Evolutionary conservation across 2,113 vertebrate genomes (phyloP).

Genomic region (Varanus komodoensis): DNA sequence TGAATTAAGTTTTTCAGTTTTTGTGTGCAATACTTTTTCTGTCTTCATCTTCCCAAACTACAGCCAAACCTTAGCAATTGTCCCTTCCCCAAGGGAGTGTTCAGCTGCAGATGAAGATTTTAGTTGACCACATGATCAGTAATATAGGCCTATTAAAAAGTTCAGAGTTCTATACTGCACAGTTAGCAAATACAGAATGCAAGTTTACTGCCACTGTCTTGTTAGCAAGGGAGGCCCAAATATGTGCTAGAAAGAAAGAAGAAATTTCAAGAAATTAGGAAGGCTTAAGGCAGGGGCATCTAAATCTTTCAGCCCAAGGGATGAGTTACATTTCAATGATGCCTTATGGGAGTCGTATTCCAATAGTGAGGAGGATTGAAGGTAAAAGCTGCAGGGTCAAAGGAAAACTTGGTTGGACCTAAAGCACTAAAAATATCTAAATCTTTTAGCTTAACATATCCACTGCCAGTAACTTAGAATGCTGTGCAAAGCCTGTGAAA

Average conservation of each 20-base stretch:
- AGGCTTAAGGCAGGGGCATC: not conserved
- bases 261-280: not conserved
- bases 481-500: no score
- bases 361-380: no score
- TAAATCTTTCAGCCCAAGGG: no score
- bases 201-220: not conserved
- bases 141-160: constrained; percentile 28
- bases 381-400: no score
- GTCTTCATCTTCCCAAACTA: constrained; percentile 43
- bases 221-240: not conserved
- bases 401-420: no score
- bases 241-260: not conserved
- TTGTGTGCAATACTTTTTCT: constrained; percentile 50
- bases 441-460: no score
- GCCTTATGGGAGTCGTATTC: no score
- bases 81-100: constrained; percentile 41
- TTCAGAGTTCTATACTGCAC: not conserved
- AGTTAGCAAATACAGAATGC: constrained; percentile 36
- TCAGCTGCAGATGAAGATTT: constrained; percentile 47
- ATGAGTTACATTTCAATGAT: no score
- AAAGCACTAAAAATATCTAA: no score
- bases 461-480: no score
- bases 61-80: constrained; percentile 38
- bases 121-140: constrained; percentile 16
- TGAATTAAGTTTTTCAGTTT: constrained; percentile 65